Conservation (phyloP, 2,113 vertebrate species). For the Scomber japonicus region DNA sequence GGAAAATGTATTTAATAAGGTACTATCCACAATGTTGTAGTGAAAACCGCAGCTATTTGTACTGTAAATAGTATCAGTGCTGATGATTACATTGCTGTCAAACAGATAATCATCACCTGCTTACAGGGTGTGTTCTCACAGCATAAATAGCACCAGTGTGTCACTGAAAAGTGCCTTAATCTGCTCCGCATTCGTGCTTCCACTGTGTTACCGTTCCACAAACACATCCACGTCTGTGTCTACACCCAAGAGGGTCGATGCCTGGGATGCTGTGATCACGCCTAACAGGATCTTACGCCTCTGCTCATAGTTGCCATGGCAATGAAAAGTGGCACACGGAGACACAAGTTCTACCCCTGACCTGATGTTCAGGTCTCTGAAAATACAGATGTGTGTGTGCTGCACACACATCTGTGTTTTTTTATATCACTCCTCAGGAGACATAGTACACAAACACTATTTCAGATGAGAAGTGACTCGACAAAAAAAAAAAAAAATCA, state of each 20-base stretch:
- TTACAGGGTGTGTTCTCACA: conserved; percentile 13
- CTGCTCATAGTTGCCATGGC: conserved; percentile 37
- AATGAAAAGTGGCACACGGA: conserved; percentile 21
- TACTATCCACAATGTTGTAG: not conserved
- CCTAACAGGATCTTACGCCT: conserved; percentile 23
- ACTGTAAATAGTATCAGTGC: not conserved
- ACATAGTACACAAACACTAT: not conserved
- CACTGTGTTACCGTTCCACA: not conserved
- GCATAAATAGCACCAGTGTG: not conserved
- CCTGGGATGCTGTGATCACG: conserved; percentile 47
- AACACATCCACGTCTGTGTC: not conserved
- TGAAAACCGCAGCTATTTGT: not conserved
- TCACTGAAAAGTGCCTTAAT: conserved; percentile 22
- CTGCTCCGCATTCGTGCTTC: not conserved
- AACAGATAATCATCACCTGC: conserved; percentile 16
- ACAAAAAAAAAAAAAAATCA: not conserved
- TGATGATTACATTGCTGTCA: not conserved
- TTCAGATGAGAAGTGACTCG: not conserved
- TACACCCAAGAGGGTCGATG: not conserved
- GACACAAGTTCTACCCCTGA: conserved; percentile 13
- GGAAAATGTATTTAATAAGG: not conserved
- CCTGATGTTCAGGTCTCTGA: conserved; percentile 15
- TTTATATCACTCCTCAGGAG: not conserved
- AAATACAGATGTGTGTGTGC: not conserved
- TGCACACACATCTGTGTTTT: not conserved